Evolutionary conservation across 2,113 vertebrate species (phyloP).

Genomic region (Ardeotis arabs): DNA sequence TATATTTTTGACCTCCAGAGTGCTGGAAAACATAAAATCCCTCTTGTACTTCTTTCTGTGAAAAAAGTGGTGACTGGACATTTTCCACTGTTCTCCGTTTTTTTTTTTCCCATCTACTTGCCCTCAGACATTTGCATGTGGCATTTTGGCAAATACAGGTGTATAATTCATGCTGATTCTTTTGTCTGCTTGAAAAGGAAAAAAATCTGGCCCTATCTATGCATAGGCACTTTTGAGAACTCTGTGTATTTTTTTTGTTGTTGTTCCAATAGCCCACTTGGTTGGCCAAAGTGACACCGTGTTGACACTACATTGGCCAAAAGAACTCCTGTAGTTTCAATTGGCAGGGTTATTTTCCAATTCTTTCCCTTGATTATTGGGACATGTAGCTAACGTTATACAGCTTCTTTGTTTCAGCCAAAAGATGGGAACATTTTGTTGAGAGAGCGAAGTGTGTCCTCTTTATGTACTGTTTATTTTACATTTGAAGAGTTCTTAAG

Average conservation of each 20-base stretch:
- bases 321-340: slow-evolving; percentile 42
- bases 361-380: slow-evolving; percentile 10
- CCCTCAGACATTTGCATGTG: background rate
- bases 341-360: slow-evolving; percentile 28
- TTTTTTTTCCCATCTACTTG: background rate
- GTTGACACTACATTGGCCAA: slow-evolving; percentile 27
- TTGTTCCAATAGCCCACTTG: background rate
- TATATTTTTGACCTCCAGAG: background rate
- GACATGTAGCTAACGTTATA: slow-evolving; percentile 32
- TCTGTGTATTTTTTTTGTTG: background rate
- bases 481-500: background rate
- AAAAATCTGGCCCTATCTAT: background rate
- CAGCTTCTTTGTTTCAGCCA: slow-evolving; percentile 12
- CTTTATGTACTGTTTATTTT: slow-evolving; percentile 34
- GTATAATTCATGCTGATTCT: background rate
- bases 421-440: slow-evolving; percentile 11
- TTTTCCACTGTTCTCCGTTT: slow-evolving; percentile 5
- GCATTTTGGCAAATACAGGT: slow-evolving; percentile 28
- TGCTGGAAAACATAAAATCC: background rate
- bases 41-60: background rate
- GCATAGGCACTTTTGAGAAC: background rate
- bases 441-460: background rate
- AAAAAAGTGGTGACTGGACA: background rate
- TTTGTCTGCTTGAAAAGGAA: slow-evolving; percentile 1
- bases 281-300: background rate